Conservation (phyloP, 1,140 invertebrate species). For the Micrasema longulum region DNA sequence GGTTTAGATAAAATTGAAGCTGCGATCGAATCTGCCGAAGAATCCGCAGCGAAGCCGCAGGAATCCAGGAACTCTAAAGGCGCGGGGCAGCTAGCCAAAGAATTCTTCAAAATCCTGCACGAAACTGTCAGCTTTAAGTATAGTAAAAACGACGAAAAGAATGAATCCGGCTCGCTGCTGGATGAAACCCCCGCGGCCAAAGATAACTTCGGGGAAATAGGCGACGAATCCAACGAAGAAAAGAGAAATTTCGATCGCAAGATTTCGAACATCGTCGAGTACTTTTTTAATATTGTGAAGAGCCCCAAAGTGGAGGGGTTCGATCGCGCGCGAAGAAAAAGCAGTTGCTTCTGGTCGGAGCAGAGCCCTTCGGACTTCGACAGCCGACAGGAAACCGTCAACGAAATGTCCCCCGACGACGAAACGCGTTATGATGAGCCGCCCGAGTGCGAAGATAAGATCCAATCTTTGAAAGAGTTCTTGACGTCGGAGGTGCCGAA, state of each 20-base stretch:
- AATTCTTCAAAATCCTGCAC: constrained; percentile 65
- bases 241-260: constrained; percentile 60
- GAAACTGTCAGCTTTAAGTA: constrained; percentile 59
- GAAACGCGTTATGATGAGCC: constrained; percentile 56
- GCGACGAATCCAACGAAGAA: constrained; percentile 57
- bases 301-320: constrained; percentile 61
- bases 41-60: constrained; percentile 53
- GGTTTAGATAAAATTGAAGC: constrained; percentile 47
- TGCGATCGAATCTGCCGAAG: constrained; percentile 57
- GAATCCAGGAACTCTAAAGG: constrained; percentile 53
- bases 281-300: constrained; percentile 66
- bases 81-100: constrained; percentile 62
- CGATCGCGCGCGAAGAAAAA: constrained; percentile 60
- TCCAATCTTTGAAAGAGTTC: constrained; percentile 29
- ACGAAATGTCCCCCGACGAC: constrained; percentile 59
- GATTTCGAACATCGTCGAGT: constrained; percentile 65
- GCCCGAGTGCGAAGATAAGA: constrained; percentile 10
- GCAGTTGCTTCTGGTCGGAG: constrained; percentile 65
- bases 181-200: not conserved
- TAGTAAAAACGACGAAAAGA: constrained; percentile 59
- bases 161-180: constrained; percentile 58
- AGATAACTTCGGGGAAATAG: not conserved
- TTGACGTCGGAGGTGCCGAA: not conserved
- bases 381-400: constrained; percentile 56
- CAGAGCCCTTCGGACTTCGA: constrained; percentile 59